Percentiles rank a stretch among this genome's conserved stretches.
These are phyloP conservation scores for Calliopsis andreniformis DNA, from an alignment of 1,140 invertebrate species.

Conservation along the genomic window DNA sequence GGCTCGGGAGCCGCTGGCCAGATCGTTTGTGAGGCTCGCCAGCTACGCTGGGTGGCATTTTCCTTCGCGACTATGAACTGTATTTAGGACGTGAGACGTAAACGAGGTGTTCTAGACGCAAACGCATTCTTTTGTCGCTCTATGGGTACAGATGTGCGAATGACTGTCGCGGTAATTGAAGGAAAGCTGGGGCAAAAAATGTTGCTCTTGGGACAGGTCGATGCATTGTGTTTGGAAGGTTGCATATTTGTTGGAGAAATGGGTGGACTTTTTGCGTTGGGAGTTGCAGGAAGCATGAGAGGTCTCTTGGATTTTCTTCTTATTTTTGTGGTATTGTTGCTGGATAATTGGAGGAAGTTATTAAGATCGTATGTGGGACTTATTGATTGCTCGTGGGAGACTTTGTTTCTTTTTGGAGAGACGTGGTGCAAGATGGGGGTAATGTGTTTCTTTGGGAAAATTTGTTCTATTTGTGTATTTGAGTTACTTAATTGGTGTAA, in stretches of 20 bases:
- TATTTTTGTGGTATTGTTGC: no score
- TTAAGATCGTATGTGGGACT: no score
- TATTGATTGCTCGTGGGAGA: no score
- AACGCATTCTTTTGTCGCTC: conserved; percentile 20
- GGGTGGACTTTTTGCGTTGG: no score
- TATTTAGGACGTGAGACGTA: conserved; percentile 52
- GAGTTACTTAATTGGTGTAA: no score
- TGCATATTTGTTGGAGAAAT: not conserved
- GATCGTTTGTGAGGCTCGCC: conserved; percentile 12
- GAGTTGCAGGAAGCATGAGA: no score
- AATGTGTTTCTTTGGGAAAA: no score
- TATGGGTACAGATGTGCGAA: conserved; percentile 9
- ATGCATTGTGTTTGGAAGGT: conserved; percentile 26
- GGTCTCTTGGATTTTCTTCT: no score
- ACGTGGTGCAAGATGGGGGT: no score
- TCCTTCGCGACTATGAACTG: conserved; percentile 4
- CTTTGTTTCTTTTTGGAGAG: no score
- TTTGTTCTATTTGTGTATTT: no score
- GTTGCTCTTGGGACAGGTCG: not conserved
- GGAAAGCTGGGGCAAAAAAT: conserved; percentile 16
- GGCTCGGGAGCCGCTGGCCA: not conserved
- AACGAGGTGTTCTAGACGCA: conserved; percentile 37
- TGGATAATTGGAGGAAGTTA: no score
- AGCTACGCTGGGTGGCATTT: conserved; percentile 32
- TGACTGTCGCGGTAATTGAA: conserved; percentile 1